phyloP scores from a whole-genome alignment of 2,113 vertebrate genomes.

The Thamnophis sirtalis region DNA sequence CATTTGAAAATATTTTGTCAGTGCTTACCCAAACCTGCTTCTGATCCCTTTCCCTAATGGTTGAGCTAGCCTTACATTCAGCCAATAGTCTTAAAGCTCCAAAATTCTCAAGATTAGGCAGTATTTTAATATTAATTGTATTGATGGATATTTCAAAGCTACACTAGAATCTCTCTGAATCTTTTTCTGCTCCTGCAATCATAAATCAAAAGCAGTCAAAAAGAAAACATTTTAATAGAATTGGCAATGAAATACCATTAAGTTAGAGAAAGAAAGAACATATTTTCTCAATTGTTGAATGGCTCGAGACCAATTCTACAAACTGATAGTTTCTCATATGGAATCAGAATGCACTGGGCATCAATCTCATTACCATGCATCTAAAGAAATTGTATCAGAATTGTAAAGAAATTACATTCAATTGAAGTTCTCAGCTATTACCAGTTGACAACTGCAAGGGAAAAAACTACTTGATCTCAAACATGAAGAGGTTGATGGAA shows the following conservation, averaged over 20 bases:
- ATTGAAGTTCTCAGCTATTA: conserved; percentile 1
- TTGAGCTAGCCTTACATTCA: background rate
- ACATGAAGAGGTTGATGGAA: conserved; percentile 33
- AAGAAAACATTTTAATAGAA: conserved; percentile 14
- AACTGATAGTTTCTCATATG: background rate
- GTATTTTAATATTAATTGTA: background rate
- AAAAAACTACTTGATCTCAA: conserved; percentile 28
- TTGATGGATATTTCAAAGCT: background rate
- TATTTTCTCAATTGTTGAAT: conserved; percentile 9
- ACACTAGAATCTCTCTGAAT: background rate
- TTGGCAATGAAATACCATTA: background rate
- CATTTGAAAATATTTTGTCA: background rate
- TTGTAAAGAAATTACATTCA: background rate
- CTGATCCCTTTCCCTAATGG: background rate
- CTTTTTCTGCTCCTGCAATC: conserved; percentile 7
- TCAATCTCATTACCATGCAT: background rate
- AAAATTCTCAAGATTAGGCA: background rate
- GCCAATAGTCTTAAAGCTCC: background rate
- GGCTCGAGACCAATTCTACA: conserved; percentile 8
- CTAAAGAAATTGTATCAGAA: background rate
- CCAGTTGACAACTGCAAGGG: conserved; percentile 23
- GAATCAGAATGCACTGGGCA: background rate
- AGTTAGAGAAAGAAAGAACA: background rate
- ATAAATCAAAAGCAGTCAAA: conserved; percentile 35
- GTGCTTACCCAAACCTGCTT: background rate